These are phyloP conservation scores for Mus minutoides DNA, from an alignment of 2,797 vertebrate species.

Conservation along the genomic window DNA sequence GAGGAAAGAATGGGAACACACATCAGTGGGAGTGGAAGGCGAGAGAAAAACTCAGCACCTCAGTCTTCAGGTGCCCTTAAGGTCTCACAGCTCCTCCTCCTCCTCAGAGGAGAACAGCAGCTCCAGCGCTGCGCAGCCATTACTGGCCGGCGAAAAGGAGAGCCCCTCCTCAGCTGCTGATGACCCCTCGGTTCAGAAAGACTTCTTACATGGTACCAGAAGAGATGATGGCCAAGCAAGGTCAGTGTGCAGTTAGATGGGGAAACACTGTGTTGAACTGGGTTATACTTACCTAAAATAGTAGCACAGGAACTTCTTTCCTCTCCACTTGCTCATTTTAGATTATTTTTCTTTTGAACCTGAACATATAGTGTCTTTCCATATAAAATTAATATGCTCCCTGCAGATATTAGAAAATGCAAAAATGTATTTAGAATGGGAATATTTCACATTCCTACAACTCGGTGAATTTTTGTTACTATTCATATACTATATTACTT, in stretches of 20 bases:
- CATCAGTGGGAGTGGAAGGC: conserved; percentile 89
- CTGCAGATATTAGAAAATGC: neutral
- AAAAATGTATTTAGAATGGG: neutral
- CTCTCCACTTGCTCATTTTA: neutral
- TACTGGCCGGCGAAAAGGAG: conserved; percentile 94
- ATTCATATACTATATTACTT: neutral
- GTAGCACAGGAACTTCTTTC: neutral
- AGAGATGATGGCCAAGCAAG: conserved; percentile 90
- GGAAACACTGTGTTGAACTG: neutral
- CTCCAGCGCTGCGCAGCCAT: conserved; percentile 94
- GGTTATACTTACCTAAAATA: neutral
- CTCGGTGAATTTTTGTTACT: neutral
- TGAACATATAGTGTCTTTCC: conserved; percentile 5
- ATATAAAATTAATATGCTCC: neutral
- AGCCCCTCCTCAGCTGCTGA: conserved; percentile 92
- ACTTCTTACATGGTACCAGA: conserved; percentile 82
- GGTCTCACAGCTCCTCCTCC: conserved; percentile 96
- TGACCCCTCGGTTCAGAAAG: conserved; percentile 88
- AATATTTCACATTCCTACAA: neutral
- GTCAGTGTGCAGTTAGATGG: conserved; percentile 86
- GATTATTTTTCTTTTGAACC: neutral
- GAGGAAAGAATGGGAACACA: conserved; percentile 91
- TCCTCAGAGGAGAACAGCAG: conserved; percentile 97
- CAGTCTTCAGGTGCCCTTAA: conserved; percentile 95
- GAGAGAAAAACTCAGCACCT: conserved; percentile 94